These are phyloP conservation scores for Drosophila pallidifrons DNA, from an alignment of 1,140 invertebrate genomes.

Conservation along the genomic window DNA sequence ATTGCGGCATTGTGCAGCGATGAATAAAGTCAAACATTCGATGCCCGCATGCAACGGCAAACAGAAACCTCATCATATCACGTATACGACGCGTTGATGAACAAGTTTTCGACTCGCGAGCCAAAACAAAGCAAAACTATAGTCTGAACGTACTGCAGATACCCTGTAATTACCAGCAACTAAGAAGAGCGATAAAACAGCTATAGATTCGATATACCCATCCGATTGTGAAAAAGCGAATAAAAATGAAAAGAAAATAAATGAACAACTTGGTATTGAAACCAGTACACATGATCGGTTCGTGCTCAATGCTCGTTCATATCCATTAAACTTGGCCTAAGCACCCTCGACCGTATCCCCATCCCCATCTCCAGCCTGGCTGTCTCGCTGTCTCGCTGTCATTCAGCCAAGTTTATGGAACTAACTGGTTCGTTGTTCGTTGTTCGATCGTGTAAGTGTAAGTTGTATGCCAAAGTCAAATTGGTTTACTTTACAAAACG, in stretches of 20 bases:
- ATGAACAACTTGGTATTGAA: constrained; percentile 16
- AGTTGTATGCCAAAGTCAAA: constrained; percentile 64
- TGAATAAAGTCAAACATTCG: constrained; percentile 1
- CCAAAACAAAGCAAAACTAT: not conserved
- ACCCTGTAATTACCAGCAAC: not conserved
- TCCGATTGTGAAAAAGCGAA: not conserved
- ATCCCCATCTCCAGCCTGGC: constrained; percentile 5
- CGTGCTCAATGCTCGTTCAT: constrained; percentile 34
- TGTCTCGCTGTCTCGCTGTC: not conserved
- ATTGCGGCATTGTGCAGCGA: not conserved
- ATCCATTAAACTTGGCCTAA: constrained; percentile 71
- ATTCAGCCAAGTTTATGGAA: constrained; percentile 1
- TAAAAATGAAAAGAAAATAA: not conserved
- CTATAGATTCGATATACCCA: constrained; percentile 2
- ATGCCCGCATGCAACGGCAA: constrained; percentile 31
- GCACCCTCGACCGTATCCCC: constrained; percentile 16
- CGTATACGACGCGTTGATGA: constrained; percentile 57
- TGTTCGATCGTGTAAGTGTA: constrained; percentile 7
- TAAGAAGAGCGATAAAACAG: no score
- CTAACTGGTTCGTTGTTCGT: constrained; percentile 20
- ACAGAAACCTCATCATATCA: constrained; percentile 48
- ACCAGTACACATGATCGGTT: constrained; percentile 32
- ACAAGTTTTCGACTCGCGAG: constrained; percentile 37
- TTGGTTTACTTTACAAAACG: constrained; percentile 59
- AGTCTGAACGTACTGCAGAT: not conserved